These are phyloP conservation scores for Drosophila ambigua DNA, from an alignment of 1,140 invertebrate genomes.

Conservation along the genomic window DNA sequence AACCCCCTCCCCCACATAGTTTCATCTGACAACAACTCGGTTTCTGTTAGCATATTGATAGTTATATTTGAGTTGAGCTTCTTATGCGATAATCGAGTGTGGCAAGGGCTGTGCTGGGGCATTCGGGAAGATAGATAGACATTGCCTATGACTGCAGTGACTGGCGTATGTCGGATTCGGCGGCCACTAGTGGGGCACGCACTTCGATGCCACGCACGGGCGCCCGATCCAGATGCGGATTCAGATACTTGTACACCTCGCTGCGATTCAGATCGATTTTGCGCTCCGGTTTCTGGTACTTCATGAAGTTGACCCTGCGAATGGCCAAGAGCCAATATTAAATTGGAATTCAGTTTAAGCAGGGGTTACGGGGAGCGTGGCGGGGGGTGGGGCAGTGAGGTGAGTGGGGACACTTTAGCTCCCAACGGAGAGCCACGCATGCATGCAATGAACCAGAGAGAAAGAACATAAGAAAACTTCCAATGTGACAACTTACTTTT, in stretches of 20 bases:
- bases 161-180: slow-evolving; percentile 86
- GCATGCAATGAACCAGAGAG: slow-evolving; percentile 44
- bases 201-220: slow-evolving; percentile 87
- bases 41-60: slow-evolving; percentile 26
- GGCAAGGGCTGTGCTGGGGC: slow-evolving; percentile 4
- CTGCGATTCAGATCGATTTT: slow-evolving; percentile 89
- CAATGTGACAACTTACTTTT: slow-evolving; percentile 74
- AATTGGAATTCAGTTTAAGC: slow-evolving; percentile 24
- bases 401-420: slow-evolving; percentile 9
- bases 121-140: background rate
- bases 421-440: slow-evolving; percentile 1
- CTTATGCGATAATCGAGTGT: slow-evolving; percentile 39
- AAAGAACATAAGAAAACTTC: slow-evolving; percentile 47
- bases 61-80: slow-evolving; percentile 41
- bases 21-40: slow-evolving; percentile 8
- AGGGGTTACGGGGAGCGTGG: background rate
- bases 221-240: slow-evolving; percentile 89
- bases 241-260: slow-evolving; percentile 88
- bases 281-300: slow-evolving; percentile 89
- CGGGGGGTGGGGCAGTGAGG: background rate
- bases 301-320: slow-evolving; percentile 90
- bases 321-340: slow-evolving; percentile 26
- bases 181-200: slow-evolving; percentile 87
- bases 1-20: background rate
- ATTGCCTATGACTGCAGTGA: slow-evolving; percentile 61